Conservation (phyloP, 2,888 invertebrate genomes). For the Diarsia brunnea region DNA sequence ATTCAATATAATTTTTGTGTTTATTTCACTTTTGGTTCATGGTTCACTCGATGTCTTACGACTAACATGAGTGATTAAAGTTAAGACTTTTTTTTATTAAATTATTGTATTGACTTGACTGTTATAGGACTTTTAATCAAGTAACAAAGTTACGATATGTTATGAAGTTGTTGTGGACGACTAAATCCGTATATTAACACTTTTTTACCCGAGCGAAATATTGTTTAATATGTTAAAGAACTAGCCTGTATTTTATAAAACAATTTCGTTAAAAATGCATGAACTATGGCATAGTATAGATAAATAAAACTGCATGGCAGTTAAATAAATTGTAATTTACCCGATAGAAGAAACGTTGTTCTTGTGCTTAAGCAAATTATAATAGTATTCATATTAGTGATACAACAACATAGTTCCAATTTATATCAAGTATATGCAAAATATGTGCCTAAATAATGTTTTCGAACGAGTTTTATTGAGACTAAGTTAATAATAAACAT, state of each 20-base stretch:
- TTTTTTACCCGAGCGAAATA: background rate
- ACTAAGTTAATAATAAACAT: conserved; percentile 21
- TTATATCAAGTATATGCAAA: conserved; percentile 32
- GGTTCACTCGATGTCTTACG: conserved; percentile 35
- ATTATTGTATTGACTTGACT: conserved; percentile 42
- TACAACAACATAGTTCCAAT: conserved; percentile 34
- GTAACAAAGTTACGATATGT: conserved; percentile 53
- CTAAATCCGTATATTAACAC: conserved; percentile 1
- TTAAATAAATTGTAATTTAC: conserved; percentile 8
- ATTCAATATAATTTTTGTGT: conserved; percentile 12
- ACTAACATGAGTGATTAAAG: conserved; percentile 15
- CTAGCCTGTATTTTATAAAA: conserved; percentile 18
- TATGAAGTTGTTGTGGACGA: conserved; percentile 12
- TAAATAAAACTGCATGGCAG: conserved; percentile 50
- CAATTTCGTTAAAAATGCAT: conserved; percentile 21
- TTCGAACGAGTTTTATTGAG: conserved; percentile 30
- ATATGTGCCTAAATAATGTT: conserved; percentile 51
- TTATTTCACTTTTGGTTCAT: conserved; percentile 36
- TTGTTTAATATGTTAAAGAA: conserved; percentile 16
- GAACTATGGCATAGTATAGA: conserved; percentile 17
- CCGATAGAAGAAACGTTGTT: conserved; percentile 1
- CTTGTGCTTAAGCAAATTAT: background rate
- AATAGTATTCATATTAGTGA: conserved; percentile 4
- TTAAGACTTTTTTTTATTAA: conserved; percentile 32
- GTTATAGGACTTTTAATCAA: conserved; percentile 16